These are phyloP conservation scores for Aethes cnicana DNA, from an alignment of 2,888 invertebrate genomes.

Conservation along the genomic window DNA sequence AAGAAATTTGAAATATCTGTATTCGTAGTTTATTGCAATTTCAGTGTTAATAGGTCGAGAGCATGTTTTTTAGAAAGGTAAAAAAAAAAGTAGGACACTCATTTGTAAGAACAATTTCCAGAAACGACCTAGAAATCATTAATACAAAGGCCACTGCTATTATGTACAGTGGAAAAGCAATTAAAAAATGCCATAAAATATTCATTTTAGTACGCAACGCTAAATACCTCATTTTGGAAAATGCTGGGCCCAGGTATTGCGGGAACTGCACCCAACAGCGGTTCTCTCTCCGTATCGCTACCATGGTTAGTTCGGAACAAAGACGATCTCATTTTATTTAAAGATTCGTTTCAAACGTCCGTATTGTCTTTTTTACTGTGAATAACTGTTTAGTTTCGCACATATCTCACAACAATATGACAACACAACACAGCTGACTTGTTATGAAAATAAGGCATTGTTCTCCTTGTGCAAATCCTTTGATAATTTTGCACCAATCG, in stretches of 20 bases:
- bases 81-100: neutral
- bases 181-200: constrained; percentile 2
- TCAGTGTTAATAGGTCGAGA: too few species aligned
- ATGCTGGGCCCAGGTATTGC: constrained; percentile 41
- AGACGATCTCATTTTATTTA: constrained; percentile 62
- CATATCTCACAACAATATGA: neutral
- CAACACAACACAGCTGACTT: constrained; percentile 4
- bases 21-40: too few species aligned
- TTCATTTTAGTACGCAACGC: neutral
- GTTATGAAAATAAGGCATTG: neutral
- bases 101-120: neutral
- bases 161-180: neutral
- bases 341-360: constrained; percentile 29
- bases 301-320: constrained; percentile 49
- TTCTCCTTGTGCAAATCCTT: neutral
- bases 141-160: neutral
- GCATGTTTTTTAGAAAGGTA: too few species aligned
- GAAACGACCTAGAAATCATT: constrained; percentile 10
- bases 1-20: too few species aligned
- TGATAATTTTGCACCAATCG: neutral
- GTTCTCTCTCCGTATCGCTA: constrained; percentile 58
- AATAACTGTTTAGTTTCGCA: constrained; percentile 15
- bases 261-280: constrained; percentile 57
- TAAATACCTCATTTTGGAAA: constrained; percentile 55
- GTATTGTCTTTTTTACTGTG: neutral